These are phyloP conservation scores for Bombus terrestris DNA, from an alignment of 1,140 invertebrate genomes.

Conservation along the genomic window DNA sequence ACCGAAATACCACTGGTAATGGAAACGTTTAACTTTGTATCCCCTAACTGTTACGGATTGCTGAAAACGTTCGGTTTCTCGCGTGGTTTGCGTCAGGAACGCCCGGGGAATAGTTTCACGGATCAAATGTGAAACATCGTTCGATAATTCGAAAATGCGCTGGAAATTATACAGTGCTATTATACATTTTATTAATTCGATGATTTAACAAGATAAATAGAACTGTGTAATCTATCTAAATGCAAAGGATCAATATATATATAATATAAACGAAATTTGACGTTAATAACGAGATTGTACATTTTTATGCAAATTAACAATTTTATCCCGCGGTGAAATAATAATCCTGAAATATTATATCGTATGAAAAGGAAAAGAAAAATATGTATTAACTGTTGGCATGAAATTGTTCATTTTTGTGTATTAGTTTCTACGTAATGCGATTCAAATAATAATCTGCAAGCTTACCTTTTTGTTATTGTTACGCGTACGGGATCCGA, in stretches of 20 bases:
- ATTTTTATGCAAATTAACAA: too few relatives aligned
- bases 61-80: conserved; percentile 15
- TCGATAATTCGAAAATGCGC: background rate
- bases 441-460: background rate
- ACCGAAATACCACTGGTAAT: conserved; percentile 1
- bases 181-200: background rate
- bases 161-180: background rate
- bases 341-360: too few relatives aligned
- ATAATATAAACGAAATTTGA: too few relatives aligned
- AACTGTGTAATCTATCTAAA: background rate
- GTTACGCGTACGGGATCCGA: background rate
- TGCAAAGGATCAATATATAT: too few relatives aligned
- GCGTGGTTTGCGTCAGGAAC: background rate
- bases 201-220: background rate
- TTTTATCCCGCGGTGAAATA: too few relatives aligned
- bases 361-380: too few relatives aligned
- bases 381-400: too few relatives aligned
- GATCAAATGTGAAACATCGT: background rate
- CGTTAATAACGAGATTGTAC: too few relatives aligned
- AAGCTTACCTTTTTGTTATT: background rate
- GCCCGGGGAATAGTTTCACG: background rate
- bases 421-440: too few relatives aligned
- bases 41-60: conserved; percentile 1
- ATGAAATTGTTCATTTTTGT: background rate
- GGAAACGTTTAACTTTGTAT: conserved; percentile 27